These are phyloP conservation scores for Mamestra configurata DNA, from an alignment of 1,140 invertebrate genomes.

Conservation along the genomic window DNA sequence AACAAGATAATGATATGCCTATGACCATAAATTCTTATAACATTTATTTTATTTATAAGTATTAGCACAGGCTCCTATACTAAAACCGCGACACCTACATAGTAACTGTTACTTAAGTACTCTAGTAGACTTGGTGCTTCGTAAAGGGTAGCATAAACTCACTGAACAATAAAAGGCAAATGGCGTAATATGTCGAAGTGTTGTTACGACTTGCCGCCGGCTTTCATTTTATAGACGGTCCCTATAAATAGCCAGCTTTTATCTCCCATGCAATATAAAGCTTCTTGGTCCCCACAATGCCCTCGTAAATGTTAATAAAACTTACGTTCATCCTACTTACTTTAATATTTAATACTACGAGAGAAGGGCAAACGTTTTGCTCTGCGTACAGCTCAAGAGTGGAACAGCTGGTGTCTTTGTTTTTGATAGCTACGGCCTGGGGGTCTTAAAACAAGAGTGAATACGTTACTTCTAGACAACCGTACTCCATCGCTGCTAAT, in stretches of 20 bases:
- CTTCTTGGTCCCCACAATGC: background rate
- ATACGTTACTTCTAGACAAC: too few species aligned
- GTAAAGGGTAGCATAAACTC: slow-evolving; percentile 10
- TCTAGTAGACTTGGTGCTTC: background rate
- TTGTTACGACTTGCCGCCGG: slow-evolving; percentile 19
- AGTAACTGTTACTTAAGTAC: background rate
- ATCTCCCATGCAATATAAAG: slow-evolving; percentile 19
- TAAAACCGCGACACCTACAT: background rate
- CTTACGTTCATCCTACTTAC: background rate
- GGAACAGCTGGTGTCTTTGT: too few species aligned
- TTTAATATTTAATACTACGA: too few species aligned
- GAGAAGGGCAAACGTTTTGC: too few species aligned
- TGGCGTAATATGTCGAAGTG: slow-evolving; percentile 28
- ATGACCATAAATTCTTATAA: too few species aligned
- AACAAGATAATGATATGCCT: too few species aligned
- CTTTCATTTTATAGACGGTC: slow-evolving; percentile 39
- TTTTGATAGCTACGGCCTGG: too few species aligned
- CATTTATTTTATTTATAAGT: too few species aligned
- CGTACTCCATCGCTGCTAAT: too few species aligned
- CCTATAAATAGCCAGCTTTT: slow-evolving; percentile 32
- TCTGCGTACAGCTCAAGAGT: too few species aligned
- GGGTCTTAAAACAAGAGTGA: too few species aligned
- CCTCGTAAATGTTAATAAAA: background rate
- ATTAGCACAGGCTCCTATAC: too few species aligned
- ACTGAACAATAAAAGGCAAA: slow-evolving; percentile 38